phyloP scores from a whole-genome alignment of 1,140 invertebrate species.

The Meloidogyne hapla region DNA sequence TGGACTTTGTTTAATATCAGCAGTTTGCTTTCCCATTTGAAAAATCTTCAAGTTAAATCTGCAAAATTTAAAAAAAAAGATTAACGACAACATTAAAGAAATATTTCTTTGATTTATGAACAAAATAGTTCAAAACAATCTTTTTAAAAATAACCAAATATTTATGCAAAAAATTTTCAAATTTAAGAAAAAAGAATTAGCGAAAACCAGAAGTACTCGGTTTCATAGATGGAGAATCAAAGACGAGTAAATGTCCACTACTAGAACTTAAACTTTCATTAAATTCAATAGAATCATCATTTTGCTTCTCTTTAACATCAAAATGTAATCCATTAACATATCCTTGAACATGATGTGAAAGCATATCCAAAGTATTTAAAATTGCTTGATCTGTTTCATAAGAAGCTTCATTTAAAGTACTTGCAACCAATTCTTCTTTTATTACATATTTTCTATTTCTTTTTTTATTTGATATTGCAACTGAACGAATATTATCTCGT shows the following conservation, averaged over 20 bases:
- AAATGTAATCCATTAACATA: conserved; percentile 10
- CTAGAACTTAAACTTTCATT: neutral
- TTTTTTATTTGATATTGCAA: conserved; percentile 1
- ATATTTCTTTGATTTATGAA: neutral
- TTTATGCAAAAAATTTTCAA: too few relatives aligned
- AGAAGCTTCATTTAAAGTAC: conserved; percentile 8
- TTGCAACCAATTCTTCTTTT: conserved; percentile 4
- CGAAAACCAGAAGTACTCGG: conserved; percentile 1
- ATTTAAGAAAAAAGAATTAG: neutral
- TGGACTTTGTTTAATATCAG: too few relatives aligned
- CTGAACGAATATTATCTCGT: neutral
- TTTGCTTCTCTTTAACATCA: neutral
- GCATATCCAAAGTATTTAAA: conserved; percentile 10
- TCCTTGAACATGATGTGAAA: conserved; percentile 2
- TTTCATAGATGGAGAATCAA: neutral
- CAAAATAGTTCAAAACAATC: too few relatives aligned
- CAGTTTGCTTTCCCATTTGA: too few relatives aligned
- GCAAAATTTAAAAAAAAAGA: neutral
- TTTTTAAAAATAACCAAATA: too few relatives aligned
- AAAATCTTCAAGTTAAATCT: too few relatives aligned
- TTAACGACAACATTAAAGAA: conserved; percentile 1
- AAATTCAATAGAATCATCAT: neutral
- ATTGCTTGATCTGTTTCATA: conserved; percentile 1
- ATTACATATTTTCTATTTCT: neutral
- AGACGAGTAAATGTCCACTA: neutral